These are phyloP conservation scores for Pelagia noctiluca DNA, from an alignment of 30 jellyfish, hydroid and myxozoan genomes.

Conservation along the genomic window DNA sequence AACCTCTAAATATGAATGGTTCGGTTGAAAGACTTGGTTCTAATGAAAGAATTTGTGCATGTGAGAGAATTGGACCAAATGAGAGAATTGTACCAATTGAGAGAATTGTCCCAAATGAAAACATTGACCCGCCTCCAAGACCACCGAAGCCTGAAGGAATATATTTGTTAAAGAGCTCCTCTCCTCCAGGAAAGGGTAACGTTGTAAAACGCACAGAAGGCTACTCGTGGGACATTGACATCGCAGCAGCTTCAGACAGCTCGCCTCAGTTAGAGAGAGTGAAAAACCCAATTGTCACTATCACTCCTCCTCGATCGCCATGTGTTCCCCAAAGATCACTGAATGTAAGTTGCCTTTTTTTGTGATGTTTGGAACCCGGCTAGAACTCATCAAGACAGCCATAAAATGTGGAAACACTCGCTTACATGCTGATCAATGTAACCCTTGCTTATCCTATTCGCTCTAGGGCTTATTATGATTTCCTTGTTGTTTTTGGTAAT, in stretches of 20 bases:
- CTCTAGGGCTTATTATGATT: no score
- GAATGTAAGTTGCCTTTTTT: neutral
- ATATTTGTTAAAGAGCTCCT: neutral
- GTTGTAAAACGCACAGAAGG: conserved; percentile 44
- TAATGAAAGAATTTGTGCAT: no score
- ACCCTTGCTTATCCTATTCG: no score
- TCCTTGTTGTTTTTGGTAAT: no score
- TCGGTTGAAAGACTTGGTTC: no score
- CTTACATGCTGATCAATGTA: no score
- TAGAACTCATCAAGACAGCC: no score
- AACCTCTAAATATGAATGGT: no score
- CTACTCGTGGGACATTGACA: conserved; percentile 52
- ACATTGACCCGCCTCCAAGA: conserved; percentile 59
- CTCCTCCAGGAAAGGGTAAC: neutral
- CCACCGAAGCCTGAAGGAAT: conserved; percentile 69
- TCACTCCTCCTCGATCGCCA: conserved; percentile 67
- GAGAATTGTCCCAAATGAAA: conserved; percentile 25
- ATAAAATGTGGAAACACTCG: no score
- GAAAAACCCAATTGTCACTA: conserved; percentile 39
- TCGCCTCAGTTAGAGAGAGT: conserved; percentile 37
- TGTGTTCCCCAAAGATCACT: neutral
- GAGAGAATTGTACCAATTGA: no score
- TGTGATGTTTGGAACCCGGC: no score
- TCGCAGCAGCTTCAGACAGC: conserved; percentile 11
- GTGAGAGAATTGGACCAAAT: no score